These are phyloP conservation scores for Dryobotodes eremita DNA, from an alignment of 2,888 invertebrate genomes.

Conservation along the genomic window DNA sequence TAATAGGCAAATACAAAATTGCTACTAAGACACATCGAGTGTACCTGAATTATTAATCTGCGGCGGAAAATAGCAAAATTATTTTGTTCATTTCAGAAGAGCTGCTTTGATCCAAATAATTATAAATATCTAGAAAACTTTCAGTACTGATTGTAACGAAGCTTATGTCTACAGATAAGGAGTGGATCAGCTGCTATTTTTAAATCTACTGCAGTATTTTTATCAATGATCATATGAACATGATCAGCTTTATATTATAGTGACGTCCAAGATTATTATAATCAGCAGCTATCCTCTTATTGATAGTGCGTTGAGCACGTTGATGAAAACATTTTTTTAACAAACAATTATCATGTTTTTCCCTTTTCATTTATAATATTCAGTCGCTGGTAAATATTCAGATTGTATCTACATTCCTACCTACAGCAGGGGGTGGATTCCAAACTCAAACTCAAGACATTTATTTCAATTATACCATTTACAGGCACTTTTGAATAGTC, in stretches of 20 bases:
- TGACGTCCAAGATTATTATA: conserved; percentile 42
- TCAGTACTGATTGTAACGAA: neutral
- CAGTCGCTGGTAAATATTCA: no score
- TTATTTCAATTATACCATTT: no score
- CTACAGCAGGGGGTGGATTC: no score
- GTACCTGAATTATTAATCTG: conserved; percentile 38
- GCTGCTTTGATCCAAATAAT: neutral
- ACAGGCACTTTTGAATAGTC: no score
- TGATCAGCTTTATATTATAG: conserved; percentile 17
- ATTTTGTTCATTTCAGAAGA: neutral
- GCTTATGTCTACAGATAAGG: neutral
- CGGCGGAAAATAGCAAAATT: neutral
- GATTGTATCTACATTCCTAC: no score
- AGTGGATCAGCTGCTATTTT: neutral
- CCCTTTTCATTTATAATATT: no score
- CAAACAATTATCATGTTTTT: no score
- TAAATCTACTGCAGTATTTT: conserved; percentile 16
- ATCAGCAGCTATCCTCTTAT: conserved; percentile 19
- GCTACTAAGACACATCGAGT: conserved; percentile 26
- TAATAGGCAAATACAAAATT: conserved; percentile 65
- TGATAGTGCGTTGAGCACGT: conserved; percentile 16
- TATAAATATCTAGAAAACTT: conserved; percentile 4
- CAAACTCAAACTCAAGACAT: no score
- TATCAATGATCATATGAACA: conserved; percentile 15
- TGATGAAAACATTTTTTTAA: neutral